Percentiles rank a stretch among this genome's conserved stretches.
Evolutionary conservation across 1,140 invertebrate genomes (phyloP).

Genomic region (Leptoteleia sp.): DNA sequence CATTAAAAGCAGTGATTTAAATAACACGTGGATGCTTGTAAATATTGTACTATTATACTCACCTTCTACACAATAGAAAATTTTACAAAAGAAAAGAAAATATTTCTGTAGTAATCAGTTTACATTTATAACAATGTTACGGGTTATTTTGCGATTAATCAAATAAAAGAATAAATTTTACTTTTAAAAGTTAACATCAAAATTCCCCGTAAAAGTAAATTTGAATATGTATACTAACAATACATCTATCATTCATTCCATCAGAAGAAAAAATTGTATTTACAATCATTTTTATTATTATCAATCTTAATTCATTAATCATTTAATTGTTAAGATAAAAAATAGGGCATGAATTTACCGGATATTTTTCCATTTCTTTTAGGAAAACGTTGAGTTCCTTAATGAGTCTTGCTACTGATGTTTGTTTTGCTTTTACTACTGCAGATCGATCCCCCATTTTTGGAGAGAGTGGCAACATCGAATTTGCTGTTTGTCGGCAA

Average conservation of each 20-base stretch:
- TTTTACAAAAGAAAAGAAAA: conserved; percentile 66
- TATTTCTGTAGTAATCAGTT: conserved; percentile 43
- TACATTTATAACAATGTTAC: conserved; percentile 14
- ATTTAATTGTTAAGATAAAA: too few relatives aligned
- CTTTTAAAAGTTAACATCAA: not conserved
- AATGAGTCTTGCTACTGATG: conserved; percentile 81
- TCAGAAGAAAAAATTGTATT: too few relatives aligned
- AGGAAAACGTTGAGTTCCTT: conserved; percentile 85
- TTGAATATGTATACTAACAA: not conserved
- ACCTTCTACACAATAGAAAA: conserved; percentile 58
- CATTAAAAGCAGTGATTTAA: conserved; percentile 48
- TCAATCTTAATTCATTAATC: too few relatives aligned
- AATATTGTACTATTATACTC: conserved; percentile 47
- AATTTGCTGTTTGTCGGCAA: conserved; percentile 96
- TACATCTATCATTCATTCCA: too few relatives aligned
- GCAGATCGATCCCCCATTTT: conserved; percentile 87
- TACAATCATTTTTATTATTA: too few relatives aligned
- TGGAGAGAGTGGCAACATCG: conserved; percentile 93
- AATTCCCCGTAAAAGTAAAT: conserved; percentile 15
- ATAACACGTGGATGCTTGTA: conserved; percentile 36
- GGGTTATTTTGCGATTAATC: conserved; percentile 31
- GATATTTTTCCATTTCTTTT: conserved; percentile 85
- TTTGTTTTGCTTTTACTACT: conserved; percentile 83
- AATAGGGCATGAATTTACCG: conserved; percentile 83
- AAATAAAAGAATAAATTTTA: not conserved